Evolutionary conservation across 2,888 invertebrate species (phyloP).

Genomic region (Cyrtodaria siliqua): DNA sequence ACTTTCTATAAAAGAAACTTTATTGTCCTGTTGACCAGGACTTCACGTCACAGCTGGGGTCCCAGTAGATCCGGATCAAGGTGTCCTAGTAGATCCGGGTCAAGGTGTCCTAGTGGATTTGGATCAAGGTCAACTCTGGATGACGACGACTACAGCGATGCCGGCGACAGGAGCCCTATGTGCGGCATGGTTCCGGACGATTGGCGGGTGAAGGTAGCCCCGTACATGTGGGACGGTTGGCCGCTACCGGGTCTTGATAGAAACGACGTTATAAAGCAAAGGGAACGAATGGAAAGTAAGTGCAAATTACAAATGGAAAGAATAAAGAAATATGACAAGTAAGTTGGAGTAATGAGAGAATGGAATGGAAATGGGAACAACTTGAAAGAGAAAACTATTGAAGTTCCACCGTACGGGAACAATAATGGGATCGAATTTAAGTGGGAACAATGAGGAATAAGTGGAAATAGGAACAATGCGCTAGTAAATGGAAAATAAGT

Average conservation of each 20-base stretch:
- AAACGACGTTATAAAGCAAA: slow-evolving; percentile 26
- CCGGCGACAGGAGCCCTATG: slow-evolving; percentile 1
- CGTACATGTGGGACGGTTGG: slow-evolving; percentile 57
- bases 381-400: no score
- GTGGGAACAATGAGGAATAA: no score
- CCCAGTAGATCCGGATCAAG: slow-evolving; percentile 23
- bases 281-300: slow-evolving; percentile 46
- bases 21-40: neutral
- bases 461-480: no score
- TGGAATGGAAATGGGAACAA: no score
- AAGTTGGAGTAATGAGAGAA: no score
- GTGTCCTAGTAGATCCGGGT: no score
- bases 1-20: no score
- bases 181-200: slow-evolving; percentile 50
- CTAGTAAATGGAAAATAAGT: no score
- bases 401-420: no score
- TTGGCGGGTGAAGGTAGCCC: slow-evolving; percentile 59
- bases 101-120: slow-evolving; percentile 1
- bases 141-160: slow-evolving; percentile 19
- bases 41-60: neutral
- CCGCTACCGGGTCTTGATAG: slow-evolving; percentile 41
- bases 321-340: no score
- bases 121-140: slow-evolving; percentile 39
- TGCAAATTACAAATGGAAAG: no score
- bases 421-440: no score